Percentiles rank a stretch among this genome's conserved stretches.
These are phyloP conservation scores for Nasonia oneida DNA, from an alignment of 2,888 invertebrate genomes.

Conservation along the genomic window DNA sequence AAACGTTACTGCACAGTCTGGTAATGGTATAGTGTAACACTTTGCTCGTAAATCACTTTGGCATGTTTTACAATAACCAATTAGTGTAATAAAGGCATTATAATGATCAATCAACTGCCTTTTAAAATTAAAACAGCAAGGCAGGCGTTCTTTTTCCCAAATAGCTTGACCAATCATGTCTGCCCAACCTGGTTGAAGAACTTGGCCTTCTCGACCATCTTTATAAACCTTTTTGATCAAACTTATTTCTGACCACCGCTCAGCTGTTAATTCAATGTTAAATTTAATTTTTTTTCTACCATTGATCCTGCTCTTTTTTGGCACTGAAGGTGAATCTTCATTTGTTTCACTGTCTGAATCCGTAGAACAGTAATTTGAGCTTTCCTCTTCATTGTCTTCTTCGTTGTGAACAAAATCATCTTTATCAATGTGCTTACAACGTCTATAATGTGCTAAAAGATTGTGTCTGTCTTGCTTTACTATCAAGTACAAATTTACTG, in stretches of 20 bases:
- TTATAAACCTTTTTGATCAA: too few species aligned
- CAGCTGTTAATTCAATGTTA: neutral
- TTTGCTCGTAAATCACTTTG: neutral
- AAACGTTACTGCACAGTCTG: neutral
- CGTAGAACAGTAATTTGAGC: neutral
- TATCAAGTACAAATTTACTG: neutral
- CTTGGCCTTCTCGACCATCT: neutral
- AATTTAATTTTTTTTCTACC: neutral
- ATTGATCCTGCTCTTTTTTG: too few species aligned
- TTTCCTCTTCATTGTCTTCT: neutral
- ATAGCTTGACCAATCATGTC: neutral
- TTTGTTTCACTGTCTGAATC: neutral
- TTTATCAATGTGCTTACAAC: too few species aligned
- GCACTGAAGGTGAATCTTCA: neutral
- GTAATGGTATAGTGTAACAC: neutral
- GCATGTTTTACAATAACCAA: neutral
- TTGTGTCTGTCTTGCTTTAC: neutral
- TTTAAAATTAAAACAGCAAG: slow-evolving; percentile 22
- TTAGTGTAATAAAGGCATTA: neutral
- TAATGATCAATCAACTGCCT: neutral
- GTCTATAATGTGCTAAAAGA: neutral
- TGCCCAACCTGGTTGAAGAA: neutral
- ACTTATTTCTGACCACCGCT: too few species aligned
- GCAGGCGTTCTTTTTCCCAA: neutral
- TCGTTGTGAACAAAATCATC: neutral